Conservation (phyloP, 1,140 invertebrate species). For the Myzus persicae region DNA sequence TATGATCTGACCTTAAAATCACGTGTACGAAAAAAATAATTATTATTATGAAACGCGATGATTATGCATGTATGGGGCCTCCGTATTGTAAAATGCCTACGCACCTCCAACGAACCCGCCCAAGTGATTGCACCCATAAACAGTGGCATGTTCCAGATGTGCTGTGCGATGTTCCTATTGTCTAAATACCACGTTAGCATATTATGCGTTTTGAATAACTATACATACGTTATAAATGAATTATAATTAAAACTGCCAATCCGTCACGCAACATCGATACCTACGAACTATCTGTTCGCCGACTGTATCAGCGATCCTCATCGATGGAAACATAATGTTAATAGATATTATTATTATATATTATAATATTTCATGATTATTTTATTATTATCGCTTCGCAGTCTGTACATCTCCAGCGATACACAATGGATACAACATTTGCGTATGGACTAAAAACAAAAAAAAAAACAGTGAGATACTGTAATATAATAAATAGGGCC, state of each 20-base stretch:
- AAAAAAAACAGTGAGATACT: background rate
- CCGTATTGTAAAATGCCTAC: background rate
- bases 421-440: background rate
- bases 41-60: background rate
- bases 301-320: background rate
- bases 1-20: background rate
- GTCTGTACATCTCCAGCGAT: too few species aligned
- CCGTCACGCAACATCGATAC: background rate
- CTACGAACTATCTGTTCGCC: background rate
- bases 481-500: background rate
- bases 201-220: background rate
- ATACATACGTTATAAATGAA: background rate
- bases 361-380: background rate
- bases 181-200: background rate
- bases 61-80: background rate
- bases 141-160: background rate
- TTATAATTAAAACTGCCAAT: background rate
- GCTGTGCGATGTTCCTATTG: background rate
- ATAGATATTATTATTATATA: background rate
- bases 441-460: background rate
- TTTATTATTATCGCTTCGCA: background rate
- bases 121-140: background rate
- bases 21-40: background rate
- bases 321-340: background rate
- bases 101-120: background rate